Base-by-base conservation (phyloP, 2,113 vertebrate genomes). In the Herpetotheres cachinnans region DNA sequence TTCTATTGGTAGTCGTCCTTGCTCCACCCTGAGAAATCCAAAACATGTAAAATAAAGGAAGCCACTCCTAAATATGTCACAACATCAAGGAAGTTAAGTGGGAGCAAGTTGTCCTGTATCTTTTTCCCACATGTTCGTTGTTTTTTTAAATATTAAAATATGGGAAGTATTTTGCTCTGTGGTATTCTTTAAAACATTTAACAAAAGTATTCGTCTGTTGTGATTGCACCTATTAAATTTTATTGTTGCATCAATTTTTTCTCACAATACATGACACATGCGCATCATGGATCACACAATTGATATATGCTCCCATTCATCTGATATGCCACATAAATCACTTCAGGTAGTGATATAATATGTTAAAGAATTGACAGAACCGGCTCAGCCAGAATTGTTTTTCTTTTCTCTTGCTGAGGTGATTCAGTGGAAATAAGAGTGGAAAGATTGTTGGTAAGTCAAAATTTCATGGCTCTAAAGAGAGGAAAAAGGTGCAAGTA, bases 311-410 rank as follows among this genome's bases (percentile, higher is more conserved):
- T 77, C 81, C 38, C 73, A 59, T 91, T 88, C 54, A 70, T 90
- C 81, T 89, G 49, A 52, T 79, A 32, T 65, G 74, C 54, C 81
- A 70, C 81, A 74, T 91, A 89, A 85, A 95, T 95, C 86, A 87
- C 49, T 47, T 72, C 17, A 38, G 54, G 72, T 22, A 71, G 62
- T 69, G 73, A 70, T 65, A 24, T 3, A 40, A 44, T 94, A 63
- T 85, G 94, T 91, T 90, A 86, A 92, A 93, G 50, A 90, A 34
- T 36, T 95, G 93, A 67, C 83, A 91, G 94, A 89, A 95, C 38
- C 6, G 4, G 29, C 89, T 87, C 49, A 91, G n/a, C 27, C 54
- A 94, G 77, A 76, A 55, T 59, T 86, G 22, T 65, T 78, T 21
- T 65, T 17, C 27, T 58, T 38, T 36, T 34, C 16, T 82, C 10